These are phyloP conservation scores for Micronycteris hirsuta DNA, from an alignment of 2,113 vertebrate genomes.

Conservation along the genomic window DNA sequence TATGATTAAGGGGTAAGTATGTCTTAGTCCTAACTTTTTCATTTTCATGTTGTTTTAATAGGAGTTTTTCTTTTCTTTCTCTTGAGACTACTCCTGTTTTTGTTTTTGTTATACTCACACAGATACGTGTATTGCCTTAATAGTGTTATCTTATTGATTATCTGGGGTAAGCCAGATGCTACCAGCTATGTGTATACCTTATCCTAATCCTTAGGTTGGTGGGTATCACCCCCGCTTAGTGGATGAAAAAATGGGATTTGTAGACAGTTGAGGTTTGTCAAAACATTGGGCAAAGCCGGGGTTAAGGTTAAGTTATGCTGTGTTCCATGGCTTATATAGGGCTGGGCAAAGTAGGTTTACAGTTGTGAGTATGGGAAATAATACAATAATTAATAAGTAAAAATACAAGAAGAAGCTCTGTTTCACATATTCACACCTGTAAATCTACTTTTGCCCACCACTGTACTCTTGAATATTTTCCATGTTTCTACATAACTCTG, in stretches of 20 bases:
- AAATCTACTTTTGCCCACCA: neutral
- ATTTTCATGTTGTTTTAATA: neutral
- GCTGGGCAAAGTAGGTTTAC: neutral
- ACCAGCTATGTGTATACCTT: rapidly evolving
- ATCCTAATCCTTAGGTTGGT: no score
- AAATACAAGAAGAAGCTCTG: neutral
- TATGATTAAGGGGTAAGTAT: rapidly evolving
- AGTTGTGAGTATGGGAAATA: neutral
- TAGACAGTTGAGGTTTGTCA: neutral
- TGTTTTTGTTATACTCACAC: neutral
- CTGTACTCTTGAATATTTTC: neutral
- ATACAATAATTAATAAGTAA: no score
- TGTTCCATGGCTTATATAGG: neutral
- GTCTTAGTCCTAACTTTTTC: neutral
- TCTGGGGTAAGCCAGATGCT: no score
- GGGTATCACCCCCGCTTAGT: rapidly evolving
- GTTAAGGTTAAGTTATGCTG: neutral
- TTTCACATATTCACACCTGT: no score
- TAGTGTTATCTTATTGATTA: rapidly evolving
- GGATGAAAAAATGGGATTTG: neutral
- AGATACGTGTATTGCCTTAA: neutral
- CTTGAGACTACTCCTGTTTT: neutral
- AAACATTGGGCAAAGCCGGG: neutral
- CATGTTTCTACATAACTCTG: neutral
- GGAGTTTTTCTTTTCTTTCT: neutral